Conservation (phyloP, 37 sponge, comb jelly and placozoan species). For the Agelas oroides region DNA sequence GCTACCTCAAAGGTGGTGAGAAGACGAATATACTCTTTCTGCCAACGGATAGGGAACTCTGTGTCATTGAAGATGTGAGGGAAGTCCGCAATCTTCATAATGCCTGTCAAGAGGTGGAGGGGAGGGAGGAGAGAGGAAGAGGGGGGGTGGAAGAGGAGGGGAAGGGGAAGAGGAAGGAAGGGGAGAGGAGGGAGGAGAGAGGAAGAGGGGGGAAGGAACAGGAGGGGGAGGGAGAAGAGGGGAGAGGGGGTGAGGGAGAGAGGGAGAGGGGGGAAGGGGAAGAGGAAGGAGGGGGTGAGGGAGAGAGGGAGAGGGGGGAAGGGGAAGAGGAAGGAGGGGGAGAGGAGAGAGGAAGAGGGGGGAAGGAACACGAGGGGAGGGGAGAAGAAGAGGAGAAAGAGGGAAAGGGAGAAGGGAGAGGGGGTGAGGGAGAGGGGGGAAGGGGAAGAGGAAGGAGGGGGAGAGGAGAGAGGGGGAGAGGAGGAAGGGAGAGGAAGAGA, state of each 20-base stretch:
- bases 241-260: background rate
- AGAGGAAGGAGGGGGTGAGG: too few species aligned
- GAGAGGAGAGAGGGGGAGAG: background rate
- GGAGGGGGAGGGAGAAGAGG: background rate
- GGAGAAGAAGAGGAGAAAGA: conserved; percentile 1
- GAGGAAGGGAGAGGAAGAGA: background rate
- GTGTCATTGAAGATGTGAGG: conserved; percentile 74
- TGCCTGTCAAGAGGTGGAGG: conserved; percentile 21
- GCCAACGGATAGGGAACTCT: conserved; percentile 86
- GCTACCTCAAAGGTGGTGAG: conserved; percentile 92
- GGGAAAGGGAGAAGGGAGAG: background rate
- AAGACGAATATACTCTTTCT: conserved; percentile 83
- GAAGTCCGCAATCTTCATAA: conserved; percentile 77
- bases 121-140: background rate
- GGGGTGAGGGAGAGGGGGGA: background rate
- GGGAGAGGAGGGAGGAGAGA: background rate
- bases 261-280: background rate
- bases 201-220: too few species aligned
- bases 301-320: too few species aligned
- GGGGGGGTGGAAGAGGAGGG: background rate
- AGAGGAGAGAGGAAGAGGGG: too few species aligned
- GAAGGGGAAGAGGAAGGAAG: background rate
- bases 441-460: background rate
- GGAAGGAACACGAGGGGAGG: background rate
- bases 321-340: too few species aligned